These are phyloP conservation scores for Malurus splendens DNA, from an alignment of 2,797 vertebrate species.

Conservation along the genomic window DNA sequence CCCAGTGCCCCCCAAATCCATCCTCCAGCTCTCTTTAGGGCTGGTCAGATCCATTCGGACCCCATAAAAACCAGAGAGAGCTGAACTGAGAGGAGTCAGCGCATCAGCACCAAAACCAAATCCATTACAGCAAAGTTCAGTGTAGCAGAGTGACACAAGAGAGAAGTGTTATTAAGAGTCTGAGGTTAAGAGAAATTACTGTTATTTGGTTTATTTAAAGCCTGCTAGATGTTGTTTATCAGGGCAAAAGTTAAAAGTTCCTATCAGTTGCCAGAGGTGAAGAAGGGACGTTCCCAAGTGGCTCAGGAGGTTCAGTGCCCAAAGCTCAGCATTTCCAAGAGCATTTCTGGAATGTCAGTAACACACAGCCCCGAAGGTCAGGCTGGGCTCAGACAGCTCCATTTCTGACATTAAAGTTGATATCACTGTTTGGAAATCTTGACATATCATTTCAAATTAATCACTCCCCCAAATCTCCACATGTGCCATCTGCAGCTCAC, in stretches of 20 bases:
- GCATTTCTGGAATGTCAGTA: not conserved
- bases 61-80: fast-evolving
- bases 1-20: not conserved
- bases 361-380: not conserved
- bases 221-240: not conserved
- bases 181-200: slow-evolving; percentile 10
- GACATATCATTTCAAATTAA: not conserved
- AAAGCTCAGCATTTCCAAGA: not conserved
- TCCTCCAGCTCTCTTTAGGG: not conserved
- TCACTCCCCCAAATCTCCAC: not conserved
- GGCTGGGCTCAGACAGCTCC: not conserved
- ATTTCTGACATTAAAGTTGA: not conserved
- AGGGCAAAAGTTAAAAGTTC: not conserved
- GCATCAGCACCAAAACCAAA: not conserved
- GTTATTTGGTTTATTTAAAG: slow-evolving; percentile 11
- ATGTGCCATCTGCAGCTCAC: not conserved
- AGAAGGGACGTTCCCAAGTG: not conserved
- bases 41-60: not conserved
- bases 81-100: not conserved
- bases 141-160: not conserved
- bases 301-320: not conserved
- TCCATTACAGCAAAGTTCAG: not conserved
- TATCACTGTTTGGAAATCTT: not conserved
- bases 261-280: not conserved
- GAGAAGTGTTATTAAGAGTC: not conserved